These are phyloP conservation scores for Oreochromis mossambicus DNA, from an alignment of 2,797 vertebrate species.

Conservation along the genomic window DNA sequence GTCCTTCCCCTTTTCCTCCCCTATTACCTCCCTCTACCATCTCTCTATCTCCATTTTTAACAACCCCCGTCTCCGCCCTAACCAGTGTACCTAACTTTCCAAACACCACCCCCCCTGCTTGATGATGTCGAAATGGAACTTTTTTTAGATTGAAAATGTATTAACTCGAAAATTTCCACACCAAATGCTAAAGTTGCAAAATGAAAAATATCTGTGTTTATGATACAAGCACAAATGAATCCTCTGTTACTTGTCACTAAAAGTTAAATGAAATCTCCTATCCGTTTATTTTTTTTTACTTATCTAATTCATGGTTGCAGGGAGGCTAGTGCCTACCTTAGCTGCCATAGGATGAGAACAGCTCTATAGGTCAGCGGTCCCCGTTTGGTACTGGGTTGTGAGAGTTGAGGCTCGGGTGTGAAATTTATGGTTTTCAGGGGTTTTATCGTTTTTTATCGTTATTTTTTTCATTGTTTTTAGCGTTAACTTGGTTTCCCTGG, in stretches of 20 bases:
- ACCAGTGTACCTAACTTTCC: not conserved
- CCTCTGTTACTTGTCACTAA: not conserved
- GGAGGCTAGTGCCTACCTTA: not conserved
- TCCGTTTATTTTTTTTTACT: not conserved
- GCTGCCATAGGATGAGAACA: not conserved
- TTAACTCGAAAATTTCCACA: not conserved
- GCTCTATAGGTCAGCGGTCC: too few relatives aligned
- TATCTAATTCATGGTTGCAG: not conserved
- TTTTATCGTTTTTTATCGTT: not conserved
- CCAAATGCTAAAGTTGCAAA: not conserved
- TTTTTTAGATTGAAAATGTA: not conserved
- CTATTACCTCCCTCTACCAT: slow-evolving; percentile 27
- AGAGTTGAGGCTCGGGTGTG: not conserved
- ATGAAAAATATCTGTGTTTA: not conserved
- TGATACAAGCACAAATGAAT: not conserved
- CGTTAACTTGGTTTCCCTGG: not conserved
- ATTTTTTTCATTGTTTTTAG: not conserved
- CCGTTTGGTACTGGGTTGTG: not conserved
- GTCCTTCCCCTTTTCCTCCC: slow-evolving; percentile 7
- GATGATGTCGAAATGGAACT: not conserved
- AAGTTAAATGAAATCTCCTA: not conserved
- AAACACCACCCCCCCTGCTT: not conserved
- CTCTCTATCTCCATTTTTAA: slow-evolving; percentile 11
- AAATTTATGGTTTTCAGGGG: not conserved
- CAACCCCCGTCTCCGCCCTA: slow-evolving; percentile 7